Evolutionary conservation across 1,140 invertebrate species (phyloP).

Genomic region (Cydia strobilella): DNA sequence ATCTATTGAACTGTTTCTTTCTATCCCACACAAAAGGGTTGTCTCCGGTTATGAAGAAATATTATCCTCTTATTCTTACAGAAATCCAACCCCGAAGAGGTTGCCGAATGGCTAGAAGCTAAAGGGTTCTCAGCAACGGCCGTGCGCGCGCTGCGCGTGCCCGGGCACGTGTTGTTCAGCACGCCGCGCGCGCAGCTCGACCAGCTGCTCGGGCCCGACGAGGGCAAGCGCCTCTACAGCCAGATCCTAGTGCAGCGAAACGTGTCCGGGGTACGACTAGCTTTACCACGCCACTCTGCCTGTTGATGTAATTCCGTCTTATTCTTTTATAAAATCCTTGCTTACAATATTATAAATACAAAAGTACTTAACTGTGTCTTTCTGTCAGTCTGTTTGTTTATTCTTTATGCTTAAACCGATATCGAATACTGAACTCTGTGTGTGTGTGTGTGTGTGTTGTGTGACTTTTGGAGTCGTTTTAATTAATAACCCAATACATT

Average conservation of each 20-base stretch:
- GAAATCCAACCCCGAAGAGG: slow-evolving; percentile 81
- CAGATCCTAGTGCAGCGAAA: slow-evolving; percentile 89
- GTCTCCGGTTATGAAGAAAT: too few species aligned
- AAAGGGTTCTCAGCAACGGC: slow-evolving; percentile 87
- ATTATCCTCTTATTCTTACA: slow-evolving; percentile 33
- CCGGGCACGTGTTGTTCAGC: slow-evolving; percentile 86
- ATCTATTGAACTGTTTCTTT: too few species aligned
- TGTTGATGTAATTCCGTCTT: not conserved
- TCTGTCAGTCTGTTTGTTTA: too few species aligned
- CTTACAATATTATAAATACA: too few species aligned
- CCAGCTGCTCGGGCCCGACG: slow-evolving; percentile 84
- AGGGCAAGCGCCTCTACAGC: slow-evolving; percentile 87
- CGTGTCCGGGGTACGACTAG: slow-evolving; percentile 85
- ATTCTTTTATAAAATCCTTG: too few species aligned
- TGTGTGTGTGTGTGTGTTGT: too few species aligned
- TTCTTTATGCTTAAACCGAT: too few species aligned
- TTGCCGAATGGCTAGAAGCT: slow-evolving; percentile 86
- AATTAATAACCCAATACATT: too few species aligned
- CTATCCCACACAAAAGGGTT: too few species aligned
- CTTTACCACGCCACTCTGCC: not conserved
- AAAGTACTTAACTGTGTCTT: too few species aligned
- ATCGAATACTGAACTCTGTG: too few species aligned
- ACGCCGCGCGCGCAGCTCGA: slow-evolving; percentile 84
- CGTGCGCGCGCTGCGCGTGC: slow-evolving; percentile 82
- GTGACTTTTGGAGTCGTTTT: too few species aligned